A percentile compares a stretch with the other conserved stretches of the same genome.
Conservation (phyloP, 2,113 vertebrate species). For the Salvelinus namaycush region DNA sequence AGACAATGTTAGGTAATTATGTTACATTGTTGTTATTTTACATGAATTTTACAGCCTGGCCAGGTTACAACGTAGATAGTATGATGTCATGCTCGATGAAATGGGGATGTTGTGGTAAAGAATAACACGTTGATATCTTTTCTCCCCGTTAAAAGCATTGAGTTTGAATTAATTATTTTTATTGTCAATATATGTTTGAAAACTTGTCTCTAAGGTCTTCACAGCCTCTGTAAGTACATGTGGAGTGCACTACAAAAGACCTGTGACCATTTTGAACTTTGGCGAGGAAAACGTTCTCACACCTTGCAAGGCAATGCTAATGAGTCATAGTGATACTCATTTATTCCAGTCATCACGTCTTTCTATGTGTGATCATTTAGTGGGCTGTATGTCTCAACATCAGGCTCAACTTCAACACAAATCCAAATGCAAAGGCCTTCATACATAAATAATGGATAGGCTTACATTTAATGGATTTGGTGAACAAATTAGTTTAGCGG, state of each 20-base stretch:
- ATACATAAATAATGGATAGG: too few species aligned
- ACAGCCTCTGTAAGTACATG: neutral
- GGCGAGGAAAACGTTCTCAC: neutral
- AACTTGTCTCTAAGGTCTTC: too few species aligned
- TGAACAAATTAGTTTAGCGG: too few species aligned
- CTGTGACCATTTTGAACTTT: neutral
- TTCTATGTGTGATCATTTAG: neutral
- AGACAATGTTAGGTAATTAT: neutral
- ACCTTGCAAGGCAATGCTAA: neutral
- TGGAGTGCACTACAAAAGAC: neutral
- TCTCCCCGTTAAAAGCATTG: too few species aligned
- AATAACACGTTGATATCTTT: too few species aligned
- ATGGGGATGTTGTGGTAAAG: neutral
- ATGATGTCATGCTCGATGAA: neutral
- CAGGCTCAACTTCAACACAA: too few species aligned
- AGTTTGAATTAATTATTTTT: too few species aligned
- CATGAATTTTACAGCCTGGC: neutral
- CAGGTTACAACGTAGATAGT: neutral
- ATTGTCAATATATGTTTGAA: too few species aligned
- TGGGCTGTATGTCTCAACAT: too few species aligned
- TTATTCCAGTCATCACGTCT: neutral
- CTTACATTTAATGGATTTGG: too few species aligned
- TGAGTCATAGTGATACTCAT: neutral
- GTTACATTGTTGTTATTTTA: neutral
- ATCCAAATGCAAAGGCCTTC: too few species aligned